Evolutionary conservation across 2,113 vertebrate genomes (phyloP).

Genomic region (Piaya cayana): DNA sequence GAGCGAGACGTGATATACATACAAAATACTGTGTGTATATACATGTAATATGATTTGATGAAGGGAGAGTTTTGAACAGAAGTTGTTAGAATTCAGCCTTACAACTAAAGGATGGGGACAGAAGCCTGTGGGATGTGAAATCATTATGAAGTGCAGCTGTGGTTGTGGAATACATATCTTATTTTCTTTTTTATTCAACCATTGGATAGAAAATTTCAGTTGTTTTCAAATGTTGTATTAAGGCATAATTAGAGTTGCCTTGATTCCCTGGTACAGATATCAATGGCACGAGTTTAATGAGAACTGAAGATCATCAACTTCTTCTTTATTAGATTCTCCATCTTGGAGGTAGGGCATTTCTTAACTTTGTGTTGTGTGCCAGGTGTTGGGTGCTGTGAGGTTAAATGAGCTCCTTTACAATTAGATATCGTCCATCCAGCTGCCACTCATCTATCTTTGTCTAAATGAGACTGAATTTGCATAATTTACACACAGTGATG

Average conservation of each 20-base stretch:
- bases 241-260: not conserved
- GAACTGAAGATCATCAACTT: not conserved
- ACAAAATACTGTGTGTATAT: not conserved
- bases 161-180: not conserved
- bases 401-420: not conserved
- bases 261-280: not conserved
- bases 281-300: not conserved
- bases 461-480: slow-evolving; percentile 11
- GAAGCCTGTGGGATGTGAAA: not conserved
- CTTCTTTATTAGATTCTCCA: not conserved
- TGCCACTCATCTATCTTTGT: not conserved
- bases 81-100: not conserved
- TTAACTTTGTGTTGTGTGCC: not conserved
- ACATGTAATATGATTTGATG: not conserved
- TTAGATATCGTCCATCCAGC: not conserved
- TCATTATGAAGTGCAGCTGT: not conserved
- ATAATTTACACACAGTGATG: not conserved
- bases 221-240: not conserved
- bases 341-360: not conserved
- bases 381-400: not conserved
- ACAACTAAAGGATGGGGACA: not conserved
- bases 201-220: not conserved
- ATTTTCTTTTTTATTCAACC: not conserved
- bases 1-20: not conserved
- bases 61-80: not conserved